Base-by-base conservation (phyloP, 2,888 invertebrate species). In the Hartigia nigra region DNA sequence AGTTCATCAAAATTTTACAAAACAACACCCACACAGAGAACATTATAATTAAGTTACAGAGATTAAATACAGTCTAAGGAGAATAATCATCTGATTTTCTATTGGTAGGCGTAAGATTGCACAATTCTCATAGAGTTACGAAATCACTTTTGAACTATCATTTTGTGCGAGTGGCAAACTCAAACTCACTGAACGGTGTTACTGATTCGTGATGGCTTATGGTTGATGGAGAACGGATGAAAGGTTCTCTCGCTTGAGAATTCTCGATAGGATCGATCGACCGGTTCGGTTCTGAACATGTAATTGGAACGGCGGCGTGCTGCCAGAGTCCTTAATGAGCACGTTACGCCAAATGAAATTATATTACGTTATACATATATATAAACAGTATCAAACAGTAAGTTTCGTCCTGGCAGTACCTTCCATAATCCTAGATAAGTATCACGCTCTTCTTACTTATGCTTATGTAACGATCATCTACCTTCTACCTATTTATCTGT, bases 251-350 rank as follows among this genome's bases (percentile, higher is more conserved):
- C 72, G 72, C 31, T 3, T 31, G 31, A 32, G 72, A 72, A 32
- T 72, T 32, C 72, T 72, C 31, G 72, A 78, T 76, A 74, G 37
- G 36, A 78, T n/a, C 78, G 75, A 75, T 78, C 74, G 35, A 75
- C 74, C 70, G 78, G 69, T 70, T 39, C 31, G 74, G 36, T 78
- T 78, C 74, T 55, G 35, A 31, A 75, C 80, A 31, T 78, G 80
- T 80, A 80, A 80, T 80, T 80, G 80, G 80, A 75, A 77, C 69
- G 80, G 80, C 80, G 75, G 78, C 80, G 75, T 78, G 80, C 77
- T 76, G 80, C 69, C 74, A 12, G 72, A 75, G 69, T 76, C 74
- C 55, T 79, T 80, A 80, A 80, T 78, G 80, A 80, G 80, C 77
- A 55, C 74, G 34, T 80, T 78, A 55, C 77, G 78, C 76, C 36